Evolutionary conservation across 2,888 invertebrate species (phyloP).

Genomic region (Eupsilia transversa): DNA sequence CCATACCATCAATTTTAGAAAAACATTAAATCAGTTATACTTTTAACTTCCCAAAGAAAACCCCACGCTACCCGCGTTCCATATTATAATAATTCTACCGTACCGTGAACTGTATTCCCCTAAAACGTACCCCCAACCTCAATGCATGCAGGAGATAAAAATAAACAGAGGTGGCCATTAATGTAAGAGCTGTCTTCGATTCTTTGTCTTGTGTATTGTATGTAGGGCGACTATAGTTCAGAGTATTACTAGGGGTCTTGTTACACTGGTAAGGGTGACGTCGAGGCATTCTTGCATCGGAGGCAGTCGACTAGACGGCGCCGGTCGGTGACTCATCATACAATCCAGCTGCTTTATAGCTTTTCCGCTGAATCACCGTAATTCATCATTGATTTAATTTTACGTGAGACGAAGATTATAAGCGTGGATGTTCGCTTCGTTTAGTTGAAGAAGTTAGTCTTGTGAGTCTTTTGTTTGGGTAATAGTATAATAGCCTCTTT

Average conservation of each 20-base stretch:
- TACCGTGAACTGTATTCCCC: constrained; percentile 60
- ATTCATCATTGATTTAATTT: constrained; percentile 75
- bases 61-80: constrained; percentile 42
- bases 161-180: constrained; percentile 68
- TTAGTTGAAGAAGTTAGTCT: constrained; percentile 48
- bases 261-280: constrained; percentile 67
- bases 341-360: constrained; percentile 78
- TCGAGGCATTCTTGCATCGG: constrained; percentile 70
- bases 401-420: constrained; percentile 62
- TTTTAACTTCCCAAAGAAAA: constrained; percentile 44
- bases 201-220: constrained; percentile 45
- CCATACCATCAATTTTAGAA: constrained; percentile 20
- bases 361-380: constrained; percentile 77
- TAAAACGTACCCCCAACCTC: constrained; percentile 68
- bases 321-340: constrained; percentile 75
- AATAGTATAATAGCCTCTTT: constrained; percentile 44
- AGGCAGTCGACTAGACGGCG: constrained; percentile 79
- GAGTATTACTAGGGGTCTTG: constrained; percentile 61
- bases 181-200: constrained; percentile 57
- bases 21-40: constrained; percentile 47
- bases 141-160: constrained; percentile 70
- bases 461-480: constrained; percentile 36
- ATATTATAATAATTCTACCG: constrained; percentile 61
- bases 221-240: constrained; percentile 43
- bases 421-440: constrained; percentile 54